Conservation (phyloP, 1,140 invertebrate genomes). For the Apis florea region DNA sequence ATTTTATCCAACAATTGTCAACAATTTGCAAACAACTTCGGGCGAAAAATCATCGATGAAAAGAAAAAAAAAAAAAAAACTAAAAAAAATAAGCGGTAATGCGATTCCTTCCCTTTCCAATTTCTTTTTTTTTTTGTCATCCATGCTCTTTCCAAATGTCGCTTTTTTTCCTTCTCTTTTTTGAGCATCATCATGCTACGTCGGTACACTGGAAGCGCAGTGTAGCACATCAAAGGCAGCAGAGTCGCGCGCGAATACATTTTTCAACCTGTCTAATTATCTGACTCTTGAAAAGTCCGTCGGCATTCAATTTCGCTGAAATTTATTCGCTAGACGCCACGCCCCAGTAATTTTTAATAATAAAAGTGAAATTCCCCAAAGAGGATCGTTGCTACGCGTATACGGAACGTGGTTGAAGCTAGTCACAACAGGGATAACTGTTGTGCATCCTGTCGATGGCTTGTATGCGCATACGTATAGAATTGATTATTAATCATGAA, state of each 20-base stretch:
- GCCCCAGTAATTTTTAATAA: conserved; percentile 60
- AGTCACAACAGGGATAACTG: too few relatives aligned
- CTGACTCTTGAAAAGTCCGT: conserved; percentile 45
- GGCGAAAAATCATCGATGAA: too few relatives aligned
- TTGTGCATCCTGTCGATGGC: too few relatives aligned
- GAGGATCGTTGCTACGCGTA: not conserved
- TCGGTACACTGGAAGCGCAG: conserved; percentile 13
- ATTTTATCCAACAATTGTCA: not conserved
- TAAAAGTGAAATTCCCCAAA: conserved; percentile 21
- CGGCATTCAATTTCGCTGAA: conserved; percentile 54
- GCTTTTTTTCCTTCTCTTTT: not conserved
- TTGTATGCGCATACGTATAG: not conserved
- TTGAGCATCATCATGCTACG: conserved; percentile 34
- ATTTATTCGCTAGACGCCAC: conserved; percentile 54
- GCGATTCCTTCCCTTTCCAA: not conserved
- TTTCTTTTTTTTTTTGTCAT: not conserved
- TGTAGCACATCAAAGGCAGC: conserved; percentile 27
- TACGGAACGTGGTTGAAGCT: too few relatives aligned
- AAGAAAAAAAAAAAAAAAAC: too few relatives aligned
- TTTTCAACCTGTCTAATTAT: conserved; percentile 68
- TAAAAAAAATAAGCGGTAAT: not conserved
- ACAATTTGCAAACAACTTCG: too few relatives aligned
- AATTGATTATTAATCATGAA: too few relatives aligned
- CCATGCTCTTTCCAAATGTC: conserved; percentile 35
- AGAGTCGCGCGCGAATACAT: conserved; percentile 50